Conservation (phyloP, 2,113 vertebrate genomes). For the Sterna hirundo region DNA sequence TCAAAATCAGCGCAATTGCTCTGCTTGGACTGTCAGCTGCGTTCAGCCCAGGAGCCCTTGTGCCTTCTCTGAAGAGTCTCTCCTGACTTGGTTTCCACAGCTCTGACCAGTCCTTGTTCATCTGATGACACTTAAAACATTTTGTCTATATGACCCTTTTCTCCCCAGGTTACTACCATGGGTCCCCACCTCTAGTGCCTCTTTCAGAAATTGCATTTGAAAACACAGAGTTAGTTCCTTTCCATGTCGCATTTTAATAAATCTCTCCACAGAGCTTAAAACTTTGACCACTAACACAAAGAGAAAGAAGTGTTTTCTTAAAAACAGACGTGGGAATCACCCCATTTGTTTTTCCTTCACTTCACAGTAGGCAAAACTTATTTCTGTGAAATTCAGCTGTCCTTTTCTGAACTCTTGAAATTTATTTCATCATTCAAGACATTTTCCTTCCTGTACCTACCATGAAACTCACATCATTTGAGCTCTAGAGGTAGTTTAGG, state of each 20-base stretch:
- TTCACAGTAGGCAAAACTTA: background rate
- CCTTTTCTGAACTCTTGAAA: background rate
- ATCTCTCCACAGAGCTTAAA: background rate
- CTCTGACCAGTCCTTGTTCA: background rate
- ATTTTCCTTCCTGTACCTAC: background rate
- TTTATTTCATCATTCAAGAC: background rate
- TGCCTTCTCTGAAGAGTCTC: background rate
- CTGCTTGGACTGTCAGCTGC: background rate
- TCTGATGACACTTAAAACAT: background rate
- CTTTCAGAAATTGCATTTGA: background rate
- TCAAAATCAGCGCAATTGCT: background rate
- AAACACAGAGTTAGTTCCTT: background rate
- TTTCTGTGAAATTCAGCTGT: background rate
- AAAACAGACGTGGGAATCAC: background rate
- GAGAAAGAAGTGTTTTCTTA: background rate
- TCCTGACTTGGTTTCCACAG: background rate
- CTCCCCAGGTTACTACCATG: background rate
- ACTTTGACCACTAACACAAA: background rate
- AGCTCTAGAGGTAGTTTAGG: background rate
- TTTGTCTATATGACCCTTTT: background rate
- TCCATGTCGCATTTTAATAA: background rate
- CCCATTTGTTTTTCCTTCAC: background rate
- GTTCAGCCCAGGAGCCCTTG: background rate
- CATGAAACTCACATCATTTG: background rate
- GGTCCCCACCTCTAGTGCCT: background rate